Percentiles rank a stretch among this genome's conserved stretches.
Evolutionary conservation across 92 coral and sea anemone genomes (phyloP).

Genomic region (Isaurus tuberculatus): DNA sequence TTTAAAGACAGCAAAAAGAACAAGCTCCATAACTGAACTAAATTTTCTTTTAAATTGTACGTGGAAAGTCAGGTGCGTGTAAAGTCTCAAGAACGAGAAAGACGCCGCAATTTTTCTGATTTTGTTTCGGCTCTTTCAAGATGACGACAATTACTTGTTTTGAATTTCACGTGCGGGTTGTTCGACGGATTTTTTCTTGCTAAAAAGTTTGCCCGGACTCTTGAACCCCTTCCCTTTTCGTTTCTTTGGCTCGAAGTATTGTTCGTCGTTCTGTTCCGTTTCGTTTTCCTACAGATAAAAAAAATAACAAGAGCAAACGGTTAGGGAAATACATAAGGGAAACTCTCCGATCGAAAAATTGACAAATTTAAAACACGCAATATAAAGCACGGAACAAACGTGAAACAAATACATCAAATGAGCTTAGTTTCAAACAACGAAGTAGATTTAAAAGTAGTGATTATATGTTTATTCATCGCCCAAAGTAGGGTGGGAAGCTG

Average conservation of each 20-base stretch:
- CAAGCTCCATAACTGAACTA: neutral
- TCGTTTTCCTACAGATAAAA: constrained; percentile 20
- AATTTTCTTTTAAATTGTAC: neutral
- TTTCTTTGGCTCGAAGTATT: constrained; percentile 53
- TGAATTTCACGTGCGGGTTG: constrained; percentile 48
- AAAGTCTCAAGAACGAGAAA: constrained; percentile 4
- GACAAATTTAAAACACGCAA: no score
- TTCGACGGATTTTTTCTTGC: constrained; percentile 63
- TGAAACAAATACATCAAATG: neutral
- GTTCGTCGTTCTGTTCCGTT: constrained; percentile 40
- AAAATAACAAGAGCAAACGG: neutral
- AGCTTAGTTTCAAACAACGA: no score
- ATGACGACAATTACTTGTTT: constrained; percentile 5
- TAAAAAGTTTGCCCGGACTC: constrained; percentile 89
- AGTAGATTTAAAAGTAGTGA: no score
- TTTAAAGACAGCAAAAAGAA: neutral
- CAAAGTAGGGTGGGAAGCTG: no score
- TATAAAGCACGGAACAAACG: no score
- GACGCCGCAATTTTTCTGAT: neutral
- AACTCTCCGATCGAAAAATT: no score
- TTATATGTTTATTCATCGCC: no score
- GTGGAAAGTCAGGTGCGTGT: neutral
- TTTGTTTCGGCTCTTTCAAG: neutral
- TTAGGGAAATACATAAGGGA: neutral
- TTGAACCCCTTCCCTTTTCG: constrained; percentile 78